These are phyloP conservation scores for Hesperia comma DNA, from an alignment of 2,888 invertebrate species.

Conservation along the genomic window DNA sequence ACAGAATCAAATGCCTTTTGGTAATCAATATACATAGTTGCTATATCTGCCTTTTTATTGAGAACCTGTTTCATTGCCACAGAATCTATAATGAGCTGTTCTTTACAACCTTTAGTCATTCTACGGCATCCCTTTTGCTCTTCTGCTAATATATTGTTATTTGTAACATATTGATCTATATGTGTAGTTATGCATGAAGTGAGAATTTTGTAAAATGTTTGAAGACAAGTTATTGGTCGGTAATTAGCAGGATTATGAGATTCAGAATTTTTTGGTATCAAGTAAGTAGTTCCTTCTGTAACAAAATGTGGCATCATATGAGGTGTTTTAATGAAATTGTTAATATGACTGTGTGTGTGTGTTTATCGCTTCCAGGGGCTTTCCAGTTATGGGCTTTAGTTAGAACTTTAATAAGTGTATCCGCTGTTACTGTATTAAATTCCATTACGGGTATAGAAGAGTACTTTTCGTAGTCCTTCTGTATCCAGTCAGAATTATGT, in stretches of 20 bases:
- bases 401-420: neutral
- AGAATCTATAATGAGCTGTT: too few relatives aligned
- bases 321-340: slow-evolving; percentile 30
- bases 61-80: too few relatives aligned
- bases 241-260: slow-evolving; percentile 28
- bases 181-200: slow-evolving; percentile 22
- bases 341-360: slow-evolving; percentile 36
- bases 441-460: neutral
- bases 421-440: neutral
- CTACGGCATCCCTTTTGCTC: too few relatives aligned
- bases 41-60: slow-evolving; percentile 25
- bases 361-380: slow-evolving; percentile 34
- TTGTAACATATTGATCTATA: neutral
- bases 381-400: slow-evolving; percentile 35
- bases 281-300: slow-evolving; percentile 39
- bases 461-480: neutral
- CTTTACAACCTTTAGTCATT: too few relatives aligned
- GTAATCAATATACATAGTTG: slow-evolving; percentile 44
- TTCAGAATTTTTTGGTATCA: slow-evolving; percentile 38
- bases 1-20: too few relatives aligned
- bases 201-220: slow-evolving; percentile 26
- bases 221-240: slow-evolving; percentile 1
- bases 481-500: neutral
- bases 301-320: slow-evolving; percentile 36
- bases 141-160: slow-evolving; percentile 6